A percentile compares a stretch with the other conserved stretches of the same genome.
Conservation (phyloP, 2,797 vertebrate species). For the Pipistrellus nathusii region DNA sequence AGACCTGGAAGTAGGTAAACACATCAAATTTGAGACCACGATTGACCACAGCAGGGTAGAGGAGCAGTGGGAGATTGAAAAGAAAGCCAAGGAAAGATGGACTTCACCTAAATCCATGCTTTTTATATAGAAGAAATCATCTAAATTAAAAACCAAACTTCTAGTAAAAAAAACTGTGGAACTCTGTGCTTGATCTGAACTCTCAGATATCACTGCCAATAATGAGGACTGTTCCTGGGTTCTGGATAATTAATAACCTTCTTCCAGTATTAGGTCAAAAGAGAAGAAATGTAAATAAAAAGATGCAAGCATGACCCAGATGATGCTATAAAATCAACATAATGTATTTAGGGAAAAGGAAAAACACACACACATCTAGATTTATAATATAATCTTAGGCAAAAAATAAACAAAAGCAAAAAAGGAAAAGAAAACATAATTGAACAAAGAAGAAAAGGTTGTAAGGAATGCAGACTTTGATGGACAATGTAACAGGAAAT, state of each 20-base stretch:
- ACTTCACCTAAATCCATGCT: neutral
- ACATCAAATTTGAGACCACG: neutral
- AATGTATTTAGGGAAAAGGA: neutral
- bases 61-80: neutral
- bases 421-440: neutral
- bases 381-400: neutral
- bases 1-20: neutral
- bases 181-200: neutral
- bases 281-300: neutral
- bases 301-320: neutral
- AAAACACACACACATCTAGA: neutral
- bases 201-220: neutral
- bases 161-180: neutral
- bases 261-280: neutral
- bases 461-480: neutral
- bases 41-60: neutral
- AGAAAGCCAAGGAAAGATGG: neutral
- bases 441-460: neutral
- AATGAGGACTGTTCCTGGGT: neutral
- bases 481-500: conserved; percentile 10
- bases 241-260: neutral
- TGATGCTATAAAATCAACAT: neutral
- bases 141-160: neutral
- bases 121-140: neutral
- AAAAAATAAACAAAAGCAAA: conserved; percentile 19